These are phyloP conservation scores for Caiman crocodilus DNA, from an alignment of 2,797 vertebrate genomes.

Conservation along the genomic window DNA sequence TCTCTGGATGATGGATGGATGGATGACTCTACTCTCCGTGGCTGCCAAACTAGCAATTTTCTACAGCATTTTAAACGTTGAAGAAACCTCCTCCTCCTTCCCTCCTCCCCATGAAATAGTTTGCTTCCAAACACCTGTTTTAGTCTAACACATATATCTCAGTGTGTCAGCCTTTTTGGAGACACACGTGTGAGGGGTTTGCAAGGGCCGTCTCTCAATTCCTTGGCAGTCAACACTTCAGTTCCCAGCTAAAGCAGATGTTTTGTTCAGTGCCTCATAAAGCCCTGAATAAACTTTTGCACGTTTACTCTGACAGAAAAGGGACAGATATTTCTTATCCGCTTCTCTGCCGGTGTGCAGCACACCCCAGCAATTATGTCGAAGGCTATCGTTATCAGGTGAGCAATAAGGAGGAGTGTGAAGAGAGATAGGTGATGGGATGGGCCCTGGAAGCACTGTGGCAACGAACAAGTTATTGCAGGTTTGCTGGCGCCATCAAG, in stretches of 20 bases:
- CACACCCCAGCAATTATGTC: constrained; percentile 42
- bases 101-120: constrained; percentile 35
- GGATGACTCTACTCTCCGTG: not conserved
- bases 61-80: constrained; percentile 40
- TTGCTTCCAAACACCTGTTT: constrained; percentile 61
- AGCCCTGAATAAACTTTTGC: constrained; percentile 56
- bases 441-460: constrained; percentile 61
- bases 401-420: constrained; percentile 72
- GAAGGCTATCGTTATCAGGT: constrained; percentile 59
- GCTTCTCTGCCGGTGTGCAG: not conserved
- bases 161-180: not conserved
- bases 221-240: constrained; percentile 61
- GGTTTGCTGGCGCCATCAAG: constrained; percentile 81
- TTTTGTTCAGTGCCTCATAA: constrained; percentile 47
- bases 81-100: constrained; percentile 31
- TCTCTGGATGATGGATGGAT: constrained; percentile 34
- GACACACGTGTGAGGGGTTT: not conserved
- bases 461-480: constrained; percentile 72
- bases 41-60: not conserved
- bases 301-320: not conserved
- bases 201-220: constrained; percentile 21
- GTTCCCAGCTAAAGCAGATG: constrained; percentile 48
- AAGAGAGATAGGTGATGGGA: constrained; percentile 68
- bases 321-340: constrained; percentile 46
- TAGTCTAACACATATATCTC: constrained; percentile 18